A percentile compares a stretch with the other conserved stretches of the same genome.
Conservation (phyloP, 2,888 invertebrate species). For the Sinopyrophorus schimmeli region DNA sequence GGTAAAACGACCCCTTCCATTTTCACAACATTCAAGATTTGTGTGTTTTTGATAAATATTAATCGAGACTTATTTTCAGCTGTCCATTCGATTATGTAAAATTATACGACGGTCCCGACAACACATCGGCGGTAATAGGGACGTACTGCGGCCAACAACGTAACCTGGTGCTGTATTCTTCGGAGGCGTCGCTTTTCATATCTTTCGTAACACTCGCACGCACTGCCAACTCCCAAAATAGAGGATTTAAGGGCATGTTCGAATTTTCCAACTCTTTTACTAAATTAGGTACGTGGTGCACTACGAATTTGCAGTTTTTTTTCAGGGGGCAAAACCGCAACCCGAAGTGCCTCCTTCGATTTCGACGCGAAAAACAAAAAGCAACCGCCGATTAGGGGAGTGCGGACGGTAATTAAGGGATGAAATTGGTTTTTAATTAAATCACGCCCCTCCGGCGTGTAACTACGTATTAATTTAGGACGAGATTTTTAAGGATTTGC, state of each 20-base stretch:
- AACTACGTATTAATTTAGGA: too few relatives aligned
- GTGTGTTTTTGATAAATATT: background rate
- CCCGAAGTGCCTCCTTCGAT: too few relatives aligned
- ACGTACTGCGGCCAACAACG: slow-evolving; percentile 97
- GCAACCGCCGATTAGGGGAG: too few relatives aligned
- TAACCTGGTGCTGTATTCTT: slow-evolving; percentile 94
- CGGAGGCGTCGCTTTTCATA: slow-evolving; percentile 86
- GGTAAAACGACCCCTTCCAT: too few relatives aligned
- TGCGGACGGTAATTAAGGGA: too few relatives aligned
- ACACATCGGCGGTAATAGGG: slow-evolving; percentile 87
- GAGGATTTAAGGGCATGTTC: slow-evolving; percentile 98
- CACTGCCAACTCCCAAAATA: slow-evolving; percentile 93
- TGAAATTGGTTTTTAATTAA: too few relatives aligned
- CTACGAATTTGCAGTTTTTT: too few relatives aligned
- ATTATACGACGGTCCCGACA: slow-evolving; percentile 93
- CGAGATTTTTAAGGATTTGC: too few relatives aligned
- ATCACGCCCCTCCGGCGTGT: too few relatives aligned
- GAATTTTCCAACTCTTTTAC: slow-evolving; percentile 99
- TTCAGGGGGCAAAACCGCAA: too few relatives aligned
- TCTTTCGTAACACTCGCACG: slow-evolving; percentile 89
- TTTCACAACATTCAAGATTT: too few relatives aligned
- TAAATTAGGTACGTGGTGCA: slow-evolving; percentile 89
- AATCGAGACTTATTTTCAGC: slow-evolving; percentile 59
- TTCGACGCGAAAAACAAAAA: too few relatives aligned
- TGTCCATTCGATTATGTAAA: slow-evolving; percentile 99